These are phyloP conservation scores for Galeopsomyia nigrocyanea DNA, from an alignment of 2,888 invertebrate genomes.

Conservation along the genomic window DNA sequence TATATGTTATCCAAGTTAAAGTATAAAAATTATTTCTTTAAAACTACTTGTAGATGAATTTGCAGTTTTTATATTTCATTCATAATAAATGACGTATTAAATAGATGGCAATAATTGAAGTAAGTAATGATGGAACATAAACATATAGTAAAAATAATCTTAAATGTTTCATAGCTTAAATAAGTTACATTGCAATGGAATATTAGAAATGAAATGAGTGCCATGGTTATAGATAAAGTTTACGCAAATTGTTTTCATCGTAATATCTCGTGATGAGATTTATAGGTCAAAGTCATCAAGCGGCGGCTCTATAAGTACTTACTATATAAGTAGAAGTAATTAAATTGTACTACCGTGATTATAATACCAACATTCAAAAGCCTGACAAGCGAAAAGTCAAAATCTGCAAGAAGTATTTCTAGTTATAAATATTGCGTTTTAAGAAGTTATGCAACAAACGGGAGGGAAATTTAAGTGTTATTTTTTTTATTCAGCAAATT, in stretches of 20 bases:
- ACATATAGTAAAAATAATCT: not conserved
- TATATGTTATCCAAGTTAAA: too few species aligned
- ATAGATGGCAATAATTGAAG: not conserved
- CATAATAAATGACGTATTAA: too few species aligned
- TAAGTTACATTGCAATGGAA: too few species aligned
- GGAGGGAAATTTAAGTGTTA: too few species aligned
- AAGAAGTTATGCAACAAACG: too few species aligned
- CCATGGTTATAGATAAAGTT: slow-evolving; percentile 12
- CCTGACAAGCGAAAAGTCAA: not conserved
- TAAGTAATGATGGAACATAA: not conserved
- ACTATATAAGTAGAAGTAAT: not conserved
- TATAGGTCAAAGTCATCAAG: slow-evolving; percentile 16
- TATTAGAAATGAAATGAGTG: not conserved
- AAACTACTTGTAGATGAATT: too few species aligned
- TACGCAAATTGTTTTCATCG: slow-evolving; percentile 1
- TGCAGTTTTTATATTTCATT: too few species aligned
- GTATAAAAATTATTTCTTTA: too few species aligned
- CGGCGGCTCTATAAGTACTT: not conserved
- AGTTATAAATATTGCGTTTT: too few species aligned
- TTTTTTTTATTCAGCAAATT: too few species aligned
- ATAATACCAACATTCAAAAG: not conserved
- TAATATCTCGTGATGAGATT: slow-evolving; percentile 1
- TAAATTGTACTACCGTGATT: not conserved
- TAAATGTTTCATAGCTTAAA: too few species aligned
- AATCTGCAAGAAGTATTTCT: too few species aligned